These are phyloP conservation scores for Sphaeramia orbicularis DNA, from an alignment of 2,797 vertebrate species.

Conservation along the genomic window DNA sequence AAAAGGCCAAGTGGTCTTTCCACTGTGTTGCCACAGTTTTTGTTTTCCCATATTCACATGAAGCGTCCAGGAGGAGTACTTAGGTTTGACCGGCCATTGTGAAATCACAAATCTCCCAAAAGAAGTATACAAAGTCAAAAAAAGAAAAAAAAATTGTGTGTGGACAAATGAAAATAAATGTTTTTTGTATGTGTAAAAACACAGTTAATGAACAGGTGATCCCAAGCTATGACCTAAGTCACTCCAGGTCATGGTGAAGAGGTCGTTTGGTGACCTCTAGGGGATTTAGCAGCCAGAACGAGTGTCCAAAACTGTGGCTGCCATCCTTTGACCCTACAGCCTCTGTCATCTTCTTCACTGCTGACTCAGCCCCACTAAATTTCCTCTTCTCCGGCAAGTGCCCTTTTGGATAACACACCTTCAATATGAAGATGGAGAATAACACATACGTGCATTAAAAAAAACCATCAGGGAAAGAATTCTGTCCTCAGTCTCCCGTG, in stretches of 20 bases:
- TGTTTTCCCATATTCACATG: slow-evolving; percentile 60
- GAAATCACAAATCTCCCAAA: slow-evolving; percentile 70
- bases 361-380: slow-evolving; percentile 46
- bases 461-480: slow-evolving; percentile 70
- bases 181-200: slow-evolving; percentile 57
- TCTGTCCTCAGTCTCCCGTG: slow-evolving; percentile 42
- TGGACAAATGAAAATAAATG: slow-evolving; percentile 63
- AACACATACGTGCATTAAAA: slow-evolving; percentile 70
- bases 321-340: slow-evolving; percentile 53
- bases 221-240: slow-evolving; percentile 68
- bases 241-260: slow-evolving; percentile 62
- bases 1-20: slow-evolving; percentile 81
- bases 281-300: slow-evolving; percentile 53
- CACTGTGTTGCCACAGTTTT: slow-evolving; percentile 72
- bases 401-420: slow-evolving; percentile 85
- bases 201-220: slow-evolving; percentile 67
- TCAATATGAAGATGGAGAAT: slow-evolving; percentile 90
- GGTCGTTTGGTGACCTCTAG: slow-evolving; percentile 43
- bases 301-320: slow-evolving; percentile 56
- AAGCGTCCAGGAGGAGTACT: slow-evolving; percentile 68
- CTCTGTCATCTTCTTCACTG: slow-evolving; percentile 56
- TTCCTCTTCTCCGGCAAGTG: slow-evolving; percentile 72
- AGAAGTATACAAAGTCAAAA: slow-evolving; percentile 40
- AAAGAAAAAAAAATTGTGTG: slow-evolving; percentile 51
- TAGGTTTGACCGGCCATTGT: slow-evolving; percentile 70